A percentile compares a stretch with the other conserved stretches of the same genome.
phyloP scores from a whole-genome alignment of 2,888 invertebrate species.

The Drosophila kambysellisi region DNA sequence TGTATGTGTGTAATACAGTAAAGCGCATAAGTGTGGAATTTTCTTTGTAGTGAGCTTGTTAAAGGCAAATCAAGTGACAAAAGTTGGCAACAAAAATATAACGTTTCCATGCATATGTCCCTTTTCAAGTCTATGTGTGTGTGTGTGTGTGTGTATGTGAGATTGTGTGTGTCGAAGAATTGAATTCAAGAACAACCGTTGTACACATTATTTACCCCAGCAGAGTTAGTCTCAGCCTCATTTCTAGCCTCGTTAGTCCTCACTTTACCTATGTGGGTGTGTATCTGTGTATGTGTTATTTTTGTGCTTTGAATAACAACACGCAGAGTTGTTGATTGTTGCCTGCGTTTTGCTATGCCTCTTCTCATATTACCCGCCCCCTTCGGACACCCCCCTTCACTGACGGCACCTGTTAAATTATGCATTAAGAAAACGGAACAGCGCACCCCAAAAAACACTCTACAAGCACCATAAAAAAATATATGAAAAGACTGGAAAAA shows the following conservation, averaged over 20 bases:
- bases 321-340: slow-evolving; percentile 75
- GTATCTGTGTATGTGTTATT: slow-evolving; percentile 15
- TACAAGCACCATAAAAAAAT: slow-evolving; percentile 26
- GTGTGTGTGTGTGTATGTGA: slow-evolving; percentile 14
- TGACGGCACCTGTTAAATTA: slow-evolving; percentile 73
- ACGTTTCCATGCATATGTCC: slow-evolving; percentile 28
- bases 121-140: slow-evolving; percentile 10
- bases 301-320: slow-evolving; percentile 77
- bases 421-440: slow-evolving; percentile 70
- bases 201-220: slow-evolving; percentile 39
- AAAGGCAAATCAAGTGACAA: slow-evolving; percentile 45
- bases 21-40: slow-evolving; percentile 33
- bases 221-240: slow-evolving; percentile 22
- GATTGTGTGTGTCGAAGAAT: slow-evolving; percentile 23
- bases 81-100: slow-evolving; percentile 36
- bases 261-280: slow-evolving; percentile 28
- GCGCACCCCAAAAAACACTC: slow-evolving; percentile 32
- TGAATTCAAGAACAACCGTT: slow-evolving; percentile 37
- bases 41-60: not conserved
- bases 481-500: slow-evolving; percentile 47
- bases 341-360: slow-evolving; percentile 62
- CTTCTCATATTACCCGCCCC: slow-evolving; percentile 7
- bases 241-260: slow-evolving; percentile 60
- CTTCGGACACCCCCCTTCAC: slow-evolving; percentile 4
- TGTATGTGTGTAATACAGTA: slow-evolving; percentile 37